Conservation (phyloP, 2,797 vertebrate genomes). For the Danio aesculapii region DNA sequence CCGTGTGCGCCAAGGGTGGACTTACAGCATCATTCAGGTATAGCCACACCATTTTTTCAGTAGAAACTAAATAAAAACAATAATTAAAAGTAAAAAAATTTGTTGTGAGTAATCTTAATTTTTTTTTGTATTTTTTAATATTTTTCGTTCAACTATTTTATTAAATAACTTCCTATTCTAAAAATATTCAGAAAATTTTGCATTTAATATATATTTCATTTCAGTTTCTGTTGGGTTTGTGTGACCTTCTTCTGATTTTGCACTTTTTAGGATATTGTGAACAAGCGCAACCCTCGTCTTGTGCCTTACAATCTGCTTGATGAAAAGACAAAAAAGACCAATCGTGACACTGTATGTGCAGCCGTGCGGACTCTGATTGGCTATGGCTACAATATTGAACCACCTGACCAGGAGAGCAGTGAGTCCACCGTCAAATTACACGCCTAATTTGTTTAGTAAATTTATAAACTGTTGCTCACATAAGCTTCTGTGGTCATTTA, state of each 20-base stretch:
- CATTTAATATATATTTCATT: neutral
- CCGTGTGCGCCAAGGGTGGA: slow-evolving; percentile 92
- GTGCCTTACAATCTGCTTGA: slow-evolving; percentile 94
- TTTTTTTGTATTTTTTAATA: no score
- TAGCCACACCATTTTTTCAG: slow-evolving; percentile 1
- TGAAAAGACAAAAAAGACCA: slow-evolving; percentile 94
- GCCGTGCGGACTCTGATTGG: slow-evolving; percentile 92
- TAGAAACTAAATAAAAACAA: no score
- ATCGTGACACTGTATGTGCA: slow-evolving; percentile 91
- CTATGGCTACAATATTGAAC: slow-evolving; percentile 95
- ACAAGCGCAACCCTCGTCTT: slow-evolving; percentile 91
- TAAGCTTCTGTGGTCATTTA: neutral
- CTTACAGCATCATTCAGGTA: slow-evolving; percentile 91
- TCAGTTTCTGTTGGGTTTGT: slow-evolving; percentile 1
- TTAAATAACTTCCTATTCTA: neutral
- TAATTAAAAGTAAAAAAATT: no score
- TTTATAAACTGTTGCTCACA: neutral
- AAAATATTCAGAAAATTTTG: neutral
- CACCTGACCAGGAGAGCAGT: slow-evolving; percentile 93
- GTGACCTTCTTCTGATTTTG: neutral
- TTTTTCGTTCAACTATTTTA: no score
- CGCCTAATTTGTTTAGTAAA: no score
- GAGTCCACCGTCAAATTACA: slow-evolving; percentile 67
- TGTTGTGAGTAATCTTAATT: no score
- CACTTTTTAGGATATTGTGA: slow-evolving; percentile 84